These are phyloP conservation scores for Bagarius yarrelli DNA, from an alignment of 2,113 vertebrate species.

Conservation along the genomic window DNA sequence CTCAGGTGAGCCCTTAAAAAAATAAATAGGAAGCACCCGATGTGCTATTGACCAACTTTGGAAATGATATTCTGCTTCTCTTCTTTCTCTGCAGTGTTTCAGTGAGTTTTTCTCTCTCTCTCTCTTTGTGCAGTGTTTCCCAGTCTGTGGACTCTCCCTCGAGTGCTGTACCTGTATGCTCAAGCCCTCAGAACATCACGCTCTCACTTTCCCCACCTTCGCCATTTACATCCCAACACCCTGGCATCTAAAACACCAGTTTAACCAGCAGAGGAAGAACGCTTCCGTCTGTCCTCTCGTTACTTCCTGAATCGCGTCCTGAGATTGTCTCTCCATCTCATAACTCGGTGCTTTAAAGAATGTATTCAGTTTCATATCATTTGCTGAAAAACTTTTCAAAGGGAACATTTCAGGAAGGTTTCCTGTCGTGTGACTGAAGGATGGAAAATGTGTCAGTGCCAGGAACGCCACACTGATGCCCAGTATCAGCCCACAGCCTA, in stretches of 20 bases:
- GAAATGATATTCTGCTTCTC: not conserved
- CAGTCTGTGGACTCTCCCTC: conserved; percentile 63
- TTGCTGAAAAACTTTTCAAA: conserved; percentile 4
- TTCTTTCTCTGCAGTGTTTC: not conserved
- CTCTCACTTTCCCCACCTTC: conserved; percentile 66
- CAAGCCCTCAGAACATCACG: conserved; percentile 57
- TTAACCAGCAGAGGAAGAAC: not conserved
- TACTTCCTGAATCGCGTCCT: not conserved
- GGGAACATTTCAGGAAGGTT: not conserved
- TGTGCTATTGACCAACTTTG: too few species aligned
- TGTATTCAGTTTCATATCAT: conserved; percentile 26
- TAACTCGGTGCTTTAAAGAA: conserved; percentile 36
- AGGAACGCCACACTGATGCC: not conserved
- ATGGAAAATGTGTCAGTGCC: not conserved
- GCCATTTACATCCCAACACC: conserved; percentile 64
- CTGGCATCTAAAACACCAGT: conserved; percentile 56
- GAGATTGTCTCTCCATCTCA: conserved; percentile 10
- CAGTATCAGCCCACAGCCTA: not conserved
- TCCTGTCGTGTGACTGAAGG: not conserved
- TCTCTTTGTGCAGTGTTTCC: conserved; percentile 60
- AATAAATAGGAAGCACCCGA: not conserved
- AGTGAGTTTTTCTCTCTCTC: not conserved
- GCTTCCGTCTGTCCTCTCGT: not conserved
- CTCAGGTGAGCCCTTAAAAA: conserved; percentile 63
- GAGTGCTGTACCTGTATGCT: conserved; percentile 48